Conservation (phyloP, 2,797 vertebrate genomes). For the Enteromius treurensis region DNA sequence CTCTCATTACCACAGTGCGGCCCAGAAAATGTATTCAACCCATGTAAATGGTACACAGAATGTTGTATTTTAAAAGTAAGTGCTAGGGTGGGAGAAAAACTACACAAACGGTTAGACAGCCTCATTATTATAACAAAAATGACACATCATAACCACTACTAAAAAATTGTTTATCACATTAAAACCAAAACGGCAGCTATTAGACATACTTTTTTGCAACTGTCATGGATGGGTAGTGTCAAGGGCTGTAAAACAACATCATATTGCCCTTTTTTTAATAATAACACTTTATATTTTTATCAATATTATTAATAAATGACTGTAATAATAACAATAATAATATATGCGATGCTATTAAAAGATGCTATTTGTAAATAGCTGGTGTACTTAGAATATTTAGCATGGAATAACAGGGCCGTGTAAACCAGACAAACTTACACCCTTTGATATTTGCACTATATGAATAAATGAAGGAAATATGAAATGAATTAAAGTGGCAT, state of each 20-base stretch:
- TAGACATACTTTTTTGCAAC: too few relatives aligned
- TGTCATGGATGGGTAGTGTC: too few relatives aligned
- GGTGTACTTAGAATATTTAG: background rate
- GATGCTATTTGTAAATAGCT: background rate
- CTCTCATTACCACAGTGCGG: background rate
- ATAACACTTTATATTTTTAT: background rate
- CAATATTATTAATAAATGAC: background rate
- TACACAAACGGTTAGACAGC: background rate
- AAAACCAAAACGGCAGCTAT: too few relatives aligned
- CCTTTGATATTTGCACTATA: too few relatives aligned
- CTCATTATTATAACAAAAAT: too few relatives aligned
- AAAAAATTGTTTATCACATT: too few relatives aligned
- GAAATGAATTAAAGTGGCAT: background rate
- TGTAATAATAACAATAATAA: background rate
- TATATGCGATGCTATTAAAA: too few relatives aligned
- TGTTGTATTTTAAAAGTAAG: background rate
- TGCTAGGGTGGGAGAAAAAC: background rate
- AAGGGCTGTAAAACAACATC: too few relatives aligned
- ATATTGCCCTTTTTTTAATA: background rate
- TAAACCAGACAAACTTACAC: background rate
- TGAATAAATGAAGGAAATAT: background rate
- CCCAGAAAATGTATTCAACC: background rate
- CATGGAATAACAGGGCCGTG: background rate
- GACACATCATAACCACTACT: too few relatives aligned
- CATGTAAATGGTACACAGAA: background rate